Evolutionary conservation across 2,797 vertebrate genomes (phyloP), one percentile per base, ranked within the genome.

Genomic region (Macropodus opercularis): DNA sequence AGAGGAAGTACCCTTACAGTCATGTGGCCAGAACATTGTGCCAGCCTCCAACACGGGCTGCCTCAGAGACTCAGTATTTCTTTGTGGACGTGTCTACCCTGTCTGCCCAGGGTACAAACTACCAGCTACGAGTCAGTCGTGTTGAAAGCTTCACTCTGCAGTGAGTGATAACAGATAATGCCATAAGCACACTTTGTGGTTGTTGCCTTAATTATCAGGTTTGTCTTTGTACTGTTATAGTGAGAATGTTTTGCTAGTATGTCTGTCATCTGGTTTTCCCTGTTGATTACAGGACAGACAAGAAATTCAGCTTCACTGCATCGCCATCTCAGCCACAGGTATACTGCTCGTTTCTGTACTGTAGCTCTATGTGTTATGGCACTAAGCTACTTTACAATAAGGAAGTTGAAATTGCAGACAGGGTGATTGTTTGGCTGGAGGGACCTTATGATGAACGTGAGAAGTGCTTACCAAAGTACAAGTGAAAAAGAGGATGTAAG

Each of bases 241-340:
- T 32, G 18, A 40, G 5, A 12, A 0, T 38, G 14, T 13, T n/a
- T 15, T 39, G 5, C 8, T 60, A 17, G 13, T 40, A 18, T 49
- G 17, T n/a, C 17, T 72, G 57, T 58, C 18, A 8, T 24, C 11
- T 58, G 52, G 5, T 65, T 22, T 57, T 58, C 13, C 0, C n/a
- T 6, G n/a, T 59, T 65, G 31, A 48, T 63, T 77, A 39, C 85
- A 99, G 96, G 84, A 98, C 97, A 0, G 86, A 93, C 4, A 90
- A 91, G 64, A 90, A 80, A 47, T 98, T 97, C 90, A 93, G 78
- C 88, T 98, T 99, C 85, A 97, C 94, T 0, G 96, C 97, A 12
- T 98, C 97, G 0, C 97, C 97, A 0, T 94, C 97, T 8, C 96
- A 99, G 83, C 97, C 97, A 0, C 97, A 99, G 97, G 97, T 99